Base-by-base conservation (phyloP, 2,113 vertebrate genomes). In the Hemicordylus capensis region DNA sequence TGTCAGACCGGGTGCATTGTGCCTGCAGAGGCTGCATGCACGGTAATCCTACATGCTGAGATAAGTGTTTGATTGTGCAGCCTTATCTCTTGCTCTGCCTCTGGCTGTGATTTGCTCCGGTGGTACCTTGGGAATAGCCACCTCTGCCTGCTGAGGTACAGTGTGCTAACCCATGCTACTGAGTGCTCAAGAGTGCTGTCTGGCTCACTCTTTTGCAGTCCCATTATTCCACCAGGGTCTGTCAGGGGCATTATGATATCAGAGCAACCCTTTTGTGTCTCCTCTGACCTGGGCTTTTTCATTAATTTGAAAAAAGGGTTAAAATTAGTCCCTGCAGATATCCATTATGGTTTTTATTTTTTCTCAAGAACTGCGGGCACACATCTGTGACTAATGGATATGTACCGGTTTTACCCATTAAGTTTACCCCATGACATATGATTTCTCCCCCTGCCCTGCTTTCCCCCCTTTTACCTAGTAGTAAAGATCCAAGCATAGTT, bases 51-150 rank as follows among this genome's bases (percentile, higher is more conserved):
- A 59, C 84, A 79, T 73, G 56, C 54, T 73, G 84, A 79, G 76
- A 79, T 85, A 79, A 73, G n/a, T 51, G 84, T 61, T 61, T 80
- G 84, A 61, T 79, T 72, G 76, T 63, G 56, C n/a, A 37, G 42
- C 42, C 76, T 80, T 79, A 79, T 79, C 67, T 85, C 42, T 72
- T 79, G 66, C 76, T 79, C 54, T 76, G 83, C 46, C 73, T 66
- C 73, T 85, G 76, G 66, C 67, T 85, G 54, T 85, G 76, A 85
- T 72, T 85, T 79, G 56, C 56, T 79, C 66, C 4, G 17, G 66
- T 59, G n/a, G 42, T 39, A 63, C 54, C 37, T 61, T 22, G 20
- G 54, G 54, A 37, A n/a, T 12, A 17, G 34, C 26, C 28, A 19
- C 64, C 63, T 61, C 28, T 28, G 11, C 34, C 34, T 69, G 66